Evolutionary conservation across 2,888 invertebrate genomes (phyloP), one percentile per base, ranked within the genome.

Genomic region (Eustalomyia histrio): DNA sequence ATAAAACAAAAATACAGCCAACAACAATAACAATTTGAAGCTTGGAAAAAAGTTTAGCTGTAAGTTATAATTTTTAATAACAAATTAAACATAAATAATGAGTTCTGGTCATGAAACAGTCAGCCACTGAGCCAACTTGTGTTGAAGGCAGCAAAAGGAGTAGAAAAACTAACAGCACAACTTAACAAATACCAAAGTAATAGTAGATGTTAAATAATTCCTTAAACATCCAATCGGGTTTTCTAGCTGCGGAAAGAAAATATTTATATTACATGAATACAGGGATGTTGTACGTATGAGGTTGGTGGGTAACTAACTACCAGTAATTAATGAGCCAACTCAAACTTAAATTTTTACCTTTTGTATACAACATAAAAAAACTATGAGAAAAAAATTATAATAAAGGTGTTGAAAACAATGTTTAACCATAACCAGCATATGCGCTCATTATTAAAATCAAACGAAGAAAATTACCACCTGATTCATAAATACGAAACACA

Each of bases 351-450:
- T 14, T 69, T 63, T 69, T 63, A 33, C 39, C 21, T 53, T n/a
- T 1, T 39, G 14, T 39, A 55, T 61, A 75, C 69, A 76, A 24
- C 10, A 53, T 43, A 18, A 68, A 39, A 39, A 52, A 17, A 43
- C 47, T 39, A 1, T 39, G n/a, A 47, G 43, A 47, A 47, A 14
- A 47, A 47, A 2, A n/a, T n/a, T n/a, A 43, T 67, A 71, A 75
- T 71, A 47, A 65, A 67, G 18, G 68, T 65, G 61, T 75, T 81
- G 76, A 18, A 43, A 79, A 67, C 69, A 78, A 80, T 74, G 68
- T 71, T 76, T 35, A 47, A 64, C 57, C 35, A 53, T 35, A 39
- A 53, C 57, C 35, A 57, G 57, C 50, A 61, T 24, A 65, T 58
- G 39, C 65, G 61, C 35, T 18, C 43, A 58, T 33, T 33, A 16